These are phyloP conservation scores for Diachrysia chrysitis DNA, from an alignment of 2,888 invertebrate genomes.

Conservation along the genomic window DNA sequence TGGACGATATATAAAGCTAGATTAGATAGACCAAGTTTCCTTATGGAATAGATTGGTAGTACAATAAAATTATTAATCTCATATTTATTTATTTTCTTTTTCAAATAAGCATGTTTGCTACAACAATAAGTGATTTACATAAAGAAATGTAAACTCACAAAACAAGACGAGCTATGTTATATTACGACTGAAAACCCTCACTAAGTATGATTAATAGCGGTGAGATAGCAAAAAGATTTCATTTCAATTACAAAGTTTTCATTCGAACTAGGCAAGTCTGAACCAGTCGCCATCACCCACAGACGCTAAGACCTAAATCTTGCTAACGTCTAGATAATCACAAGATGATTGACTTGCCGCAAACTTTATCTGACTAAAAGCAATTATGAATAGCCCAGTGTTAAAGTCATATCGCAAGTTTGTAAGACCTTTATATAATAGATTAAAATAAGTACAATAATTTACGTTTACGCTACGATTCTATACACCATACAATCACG, in stretches of 20 bases:
- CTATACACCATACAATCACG: neutral
- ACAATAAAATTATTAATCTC: no score
- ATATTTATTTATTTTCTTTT: no score
- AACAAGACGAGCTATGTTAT: neutral
- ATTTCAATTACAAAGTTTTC: conserved; percentile 1
- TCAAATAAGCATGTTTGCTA: no score
- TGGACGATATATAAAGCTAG: no score
- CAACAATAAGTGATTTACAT: neutral
- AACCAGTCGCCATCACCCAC: neutral
- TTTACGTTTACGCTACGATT: neutral
- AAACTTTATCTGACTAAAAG: neutral
- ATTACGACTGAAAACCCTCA: neutral
- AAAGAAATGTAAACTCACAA: neutral
- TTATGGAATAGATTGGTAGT: no score
- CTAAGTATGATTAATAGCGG: neutral
- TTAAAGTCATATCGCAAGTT: neutral
- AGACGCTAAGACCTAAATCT: neutral
- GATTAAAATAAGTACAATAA: neutral
- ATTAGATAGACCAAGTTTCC: no score
- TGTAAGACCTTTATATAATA: neutral
- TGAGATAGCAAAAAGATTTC: neutral
- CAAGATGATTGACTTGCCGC: neutral
- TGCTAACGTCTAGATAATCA: neutral
- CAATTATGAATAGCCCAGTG: neutral
- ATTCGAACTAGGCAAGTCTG: neutral